These are phyloP conservation scores for Sebastes umbrosus DNA, from an alignment of 2,797 vertebrate genomes.

Conservation along the genomic window DNA sequence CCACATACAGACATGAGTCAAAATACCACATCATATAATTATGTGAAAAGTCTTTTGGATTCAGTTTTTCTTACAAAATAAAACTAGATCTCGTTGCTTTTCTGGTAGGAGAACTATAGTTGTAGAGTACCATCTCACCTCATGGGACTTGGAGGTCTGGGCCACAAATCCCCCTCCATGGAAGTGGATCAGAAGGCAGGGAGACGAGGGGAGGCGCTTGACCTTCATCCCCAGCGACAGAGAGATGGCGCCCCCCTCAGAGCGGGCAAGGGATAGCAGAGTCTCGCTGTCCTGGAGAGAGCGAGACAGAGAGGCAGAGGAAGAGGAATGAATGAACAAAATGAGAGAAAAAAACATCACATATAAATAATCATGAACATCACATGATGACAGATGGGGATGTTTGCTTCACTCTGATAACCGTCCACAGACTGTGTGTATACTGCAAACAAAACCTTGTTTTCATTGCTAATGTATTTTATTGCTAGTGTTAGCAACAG, in stretches of 20 bases:
- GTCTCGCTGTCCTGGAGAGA: conserved; percentile 86
- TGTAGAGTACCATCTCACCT: conserved; percentile 72
- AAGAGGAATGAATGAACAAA: background rate
- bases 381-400: background rate
- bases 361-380: background rate
- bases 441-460: conserved; percentile 24
- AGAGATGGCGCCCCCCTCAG: conserved; percentile 83
- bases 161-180: conserved; percentile 95
- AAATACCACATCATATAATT: background rate
- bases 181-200: conserved; percentile 88
- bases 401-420: background rate
- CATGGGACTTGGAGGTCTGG: conserved; percentile 94
- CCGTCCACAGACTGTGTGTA: background rate
- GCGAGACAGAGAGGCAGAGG: background rate
- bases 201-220: conserved; percentile 83
- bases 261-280: conserved; percentile 80
- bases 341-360: background rate
- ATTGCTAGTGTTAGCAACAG: conserved; percentile 31
- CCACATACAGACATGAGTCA: background rate
- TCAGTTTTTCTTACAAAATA: background rate
- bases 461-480: conserved; percentile 16
- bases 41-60: background rate
- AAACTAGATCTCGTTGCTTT: background rate
- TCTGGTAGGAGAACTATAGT: background rate
- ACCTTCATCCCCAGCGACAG: conserved; percentile 84